These are phyloP conservation scores for Euphydryas editha DNA, from an alignment of 2,888 invertebrate genomes.

Conservation along the genomic window DNA sequence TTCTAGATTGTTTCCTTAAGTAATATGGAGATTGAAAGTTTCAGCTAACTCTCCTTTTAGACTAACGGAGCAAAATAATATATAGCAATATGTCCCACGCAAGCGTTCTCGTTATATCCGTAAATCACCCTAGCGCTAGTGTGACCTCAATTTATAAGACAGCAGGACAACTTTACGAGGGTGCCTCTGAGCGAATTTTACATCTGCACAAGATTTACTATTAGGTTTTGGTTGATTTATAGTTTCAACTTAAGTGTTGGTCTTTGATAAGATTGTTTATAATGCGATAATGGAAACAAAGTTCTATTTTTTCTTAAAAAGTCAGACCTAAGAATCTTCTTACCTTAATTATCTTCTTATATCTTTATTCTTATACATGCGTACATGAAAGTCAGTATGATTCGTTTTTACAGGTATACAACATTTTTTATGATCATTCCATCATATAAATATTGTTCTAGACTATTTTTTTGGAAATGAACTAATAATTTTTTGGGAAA, in stretches of 20 bases:
- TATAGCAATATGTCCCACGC: conserved; percentile 16
- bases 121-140: conserved; percentile 34
- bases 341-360: too few relatives aligned
- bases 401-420: too few relatives aligned
- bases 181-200: conserved; percentile 29
- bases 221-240: conserved; percentile 23
- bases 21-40: not conserved
- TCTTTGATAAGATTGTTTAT: not conserved
- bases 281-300: too few relatives aligned
- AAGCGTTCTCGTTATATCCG: conserved; percentile 15
- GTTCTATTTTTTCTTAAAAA: too few relatives aligned
- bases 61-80: not conserved
- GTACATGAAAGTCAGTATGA: too few relatives aligned
- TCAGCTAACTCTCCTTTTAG: not conserved
- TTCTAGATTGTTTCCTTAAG: not conserved
- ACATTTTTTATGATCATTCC: too few relatives aligned
- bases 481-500: too few relatives aligned
- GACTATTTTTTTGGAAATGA: too few relatives aligned
- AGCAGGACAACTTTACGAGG: conserved; percentile 46
- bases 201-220: conserved; percentile 28
- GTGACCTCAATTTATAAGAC: conserved; percentile 46
- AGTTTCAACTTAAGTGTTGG: conserved; percentile 1
- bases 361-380: too few relatives aligned
- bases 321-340: too few relatives aligned
- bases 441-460: too few relatives aligned